A percentile compares a stretch with the other conserved stretches of the same genome.
Conservation (phyloP, 2,113 vertebrate genomes). For the Leptobrachium ailaonicum region DNA sequence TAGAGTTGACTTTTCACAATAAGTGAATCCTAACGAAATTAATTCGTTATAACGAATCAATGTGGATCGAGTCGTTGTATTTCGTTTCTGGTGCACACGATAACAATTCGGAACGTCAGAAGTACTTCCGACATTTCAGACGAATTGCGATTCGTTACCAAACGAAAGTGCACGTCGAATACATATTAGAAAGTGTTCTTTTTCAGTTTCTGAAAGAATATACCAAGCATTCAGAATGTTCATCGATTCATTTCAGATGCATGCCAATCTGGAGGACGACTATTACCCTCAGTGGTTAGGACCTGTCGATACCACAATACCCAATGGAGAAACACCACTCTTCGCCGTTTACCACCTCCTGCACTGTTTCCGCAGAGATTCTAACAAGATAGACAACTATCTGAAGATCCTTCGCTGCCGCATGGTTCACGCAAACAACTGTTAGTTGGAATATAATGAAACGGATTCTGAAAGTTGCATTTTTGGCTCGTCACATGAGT, state of each 20-base stretch:
- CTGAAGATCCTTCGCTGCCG: slow-evolving; percentile 39
- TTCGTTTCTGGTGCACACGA: no score
- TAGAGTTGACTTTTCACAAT: no score
- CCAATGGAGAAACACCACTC: slow-evolving; percentile 5
- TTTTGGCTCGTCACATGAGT: no score
- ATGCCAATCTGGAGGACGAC: slow-evolving; percentile 15
- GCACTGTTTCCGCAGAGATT: slow-evolving; percentile 43
- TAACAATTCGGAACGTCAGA: no score
- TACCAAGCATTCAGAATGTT: background rate
- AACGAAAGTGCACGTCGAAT: no score
- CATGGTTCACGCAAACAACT: slow-evolving; percentile 33
- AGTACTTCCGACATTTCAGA: no score
- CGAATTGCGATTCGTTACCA: no score
- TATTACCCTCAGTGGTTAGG: slow-evolving; percentile 22
- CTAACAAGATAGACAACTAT: slow-evolving; percentile 45
- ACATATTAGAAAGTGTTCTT: no score
- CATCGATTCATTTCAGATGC: slow-evolving; percentile 25
- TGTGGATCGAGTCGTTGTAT: no score
- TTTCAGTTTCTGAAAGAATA: background rate
- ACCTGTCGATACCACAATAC: background rate
- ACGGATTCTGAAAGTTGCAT: no score
- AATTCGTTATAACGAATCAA: no score
- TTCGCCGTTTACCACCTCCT: slow-evolving; percentile 28
- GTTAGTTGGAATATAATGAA: background rate
- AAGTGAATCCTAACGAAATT: no score